Evolutionary conservation across 2,113 vertebrate genomes (phyloP), one percentile per base, ranked within the genome.

Genomic region (Ailurus styani): DNA sequence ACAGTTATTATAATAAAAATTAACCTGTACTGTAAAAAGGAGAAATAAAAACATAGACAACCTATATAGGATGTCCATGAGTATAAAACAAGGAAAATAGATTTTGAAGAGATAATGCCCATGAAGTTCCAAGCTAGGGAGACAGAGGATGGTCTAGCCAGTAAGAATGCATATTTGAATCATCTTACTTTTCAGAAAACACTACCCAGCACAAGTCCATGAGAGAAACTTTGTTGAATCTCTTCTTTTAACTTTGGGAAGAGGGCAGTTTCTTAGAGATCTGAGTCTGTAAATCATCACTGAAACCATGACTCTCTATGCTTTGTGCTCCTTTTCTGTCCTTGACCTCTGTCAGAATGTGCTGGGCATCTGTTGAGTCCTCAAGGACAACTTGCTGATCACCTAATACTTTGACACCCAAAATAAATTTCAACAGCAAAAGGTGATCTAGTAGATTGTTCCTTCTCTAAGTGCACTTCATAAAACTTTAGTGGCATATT

Each of bases 301-400:
- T 50, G 68, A 55, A 75, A 88, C 45, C 27, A 64, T 10, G 11
- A 3, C 14, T n/a, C 0, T 79, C 12, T 54, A 31, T 37, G 37
- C 29, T 54, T 11, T 42, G 7, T 21, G 6, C 5, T 47, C 3
- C 3, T 23, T 13, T 29, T 70, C 47, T 45, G 13, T 52, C 29
- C 52, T 66, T 52, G 37, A 18, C 18, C 45, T 60, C 14, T 72
- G 3, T 20, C 14, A 88, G 50, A 60, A 83, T 23, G 29, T 9
- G 0, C 3, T 34, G 50, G 47, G 17, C 7, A 31, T 11, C 17
- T 2, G 1, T 27, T 25, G 4, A 68, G 0, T 2, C 55, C 2
- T 62, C 62, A 93, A 21, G 11, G 82, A 8, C 18, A 64, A 37
- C 64, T 42, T 45, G 25, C 45, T 23, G 12, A 37, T 52, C 34